Percentiles rank a stretch among this genome's conserved stretches.
These are phyloP conservation scores for Platichthys stellatus DNA, from an alignment of 2,113 vertebrate species.

Conservation along the genomic window DNA sequence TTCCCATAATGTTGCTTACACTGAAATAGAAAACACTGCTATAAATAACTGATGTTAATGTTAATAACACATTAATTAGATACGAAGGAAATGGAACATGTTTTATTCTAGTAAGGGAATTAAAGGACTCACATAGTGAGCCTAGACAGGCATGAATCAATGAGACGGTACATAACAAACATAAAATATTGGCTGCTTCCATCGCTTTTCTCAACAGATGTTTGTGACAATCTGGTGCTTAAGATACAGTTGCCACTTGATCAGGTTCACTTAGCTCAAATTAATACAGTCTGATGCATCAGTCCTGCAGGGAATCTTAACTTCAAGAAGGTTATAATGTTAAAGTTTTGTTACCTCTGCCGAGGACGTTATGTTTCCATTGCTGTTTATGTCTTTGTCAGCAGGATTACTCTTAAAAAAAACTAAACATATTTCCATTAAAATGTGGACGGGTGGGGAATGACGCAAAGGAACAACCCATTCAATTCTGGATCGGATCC, in stretches of 20 bases:
- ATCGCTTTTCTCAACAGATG: slow-evolving; percentile 4
- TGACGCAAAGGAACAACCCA: too few relatives aligned
- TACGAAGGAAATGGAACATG: slow-evolving; percentile 7
- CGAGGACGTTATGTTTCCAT: not conserved
- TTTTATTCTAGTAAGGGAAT: slow-evolving; percentile 58
- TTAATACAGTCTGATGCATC: too few relatives aligned
- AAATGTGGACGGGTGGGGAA: too few relatives aligned
- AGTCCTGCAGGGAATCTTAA: not conserved
- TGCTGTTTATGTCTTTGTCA: not conserved
- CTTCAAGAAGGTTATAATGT: not conserved
- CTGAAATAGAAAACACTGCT: not conserved
- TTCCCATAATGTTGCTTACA: not conserved
- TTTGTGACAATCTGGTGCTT: not conserved
- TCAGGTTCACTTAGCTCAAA: not conserved
- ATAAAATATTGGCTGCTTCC: slow-evolving; percentile 12
- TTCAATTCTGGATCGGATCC: too few relatives aligned
- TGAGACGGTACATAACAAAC: slow-evolving; percentile 13
- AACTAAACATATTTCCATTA: too few relatives aligned
- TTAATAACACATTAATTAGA: not conserved
- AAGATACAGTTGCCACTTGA: not conserved
- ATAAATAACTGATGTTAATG: not conserved
- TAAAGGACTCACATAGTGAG: slow-evolving; percentile 70
- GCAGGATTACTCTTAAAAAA: not conserved
- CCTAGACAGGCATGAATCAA: slow-evolving; percentile 36
- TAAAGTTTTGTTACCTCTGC: not conserved